Evolutionary conservation across 2,113 vertebrate species (phyloP).

Genomic region (Sapayoa aenigma): DNA sequence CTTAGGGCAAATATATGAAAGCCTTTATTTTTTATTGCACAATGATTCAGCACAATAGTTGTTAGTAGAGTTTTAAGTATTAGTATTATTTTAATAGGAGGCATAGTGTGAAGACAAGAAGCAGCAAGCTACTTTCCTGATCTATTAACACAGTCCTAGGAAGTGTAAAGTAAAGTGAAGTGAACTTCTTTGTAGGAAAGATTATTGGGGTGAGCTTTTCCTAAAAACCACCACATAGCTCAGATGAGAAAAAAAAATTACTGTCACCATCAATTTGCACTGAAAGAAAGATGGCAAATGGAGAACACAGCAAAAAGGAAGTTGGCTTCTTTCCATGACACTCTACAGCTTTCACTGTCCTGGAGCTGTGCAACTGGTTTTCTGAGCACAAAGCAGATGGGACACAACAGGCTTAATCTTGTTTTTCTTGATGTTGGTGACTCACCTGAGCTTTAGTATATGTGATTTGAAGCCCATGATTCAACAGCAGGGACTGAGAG

Average conservation of each 20-base stretch:
- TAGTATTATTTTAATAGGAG: not conserved
- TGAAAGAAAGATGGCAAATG: not conserved
- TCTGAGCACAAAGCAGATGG: not conserved
- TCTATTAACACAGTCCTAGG: not conserved
- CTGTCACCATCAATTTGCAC: not conserved
- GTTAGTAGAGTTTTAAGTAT: not conserved
- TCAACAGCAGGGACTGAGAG: not conserved
- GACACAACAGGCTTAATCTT: constrained; percentile 35
- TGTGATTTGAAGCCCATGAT: not conserved
- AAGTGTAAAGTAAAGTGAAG: not conserved
- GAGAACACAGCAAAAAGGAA: not conserved
- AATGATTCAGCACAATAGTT: not conserved
- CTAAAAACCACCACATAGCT: not conserved
- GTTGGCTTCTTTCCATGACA: not conserved
- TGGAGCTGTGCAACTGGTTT: constrained; percentile 50
- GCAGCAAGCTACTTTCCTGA: not conserved
- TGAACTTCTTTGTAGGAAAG: not conserved
- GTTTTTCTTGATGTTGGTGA: constrained; percentile 48
- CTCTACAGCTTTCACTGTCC: not conserved
- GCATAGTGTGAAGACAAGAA: not conserved
- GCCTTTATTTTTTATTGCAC: not conserved
- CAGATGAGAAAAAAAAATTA: not conserved
- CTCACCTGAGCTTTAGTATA: constrained; percentile 18
- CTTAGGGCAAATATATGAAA: not conserved
- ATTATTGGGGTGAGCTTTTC: not conserved